Evolutionary conservation across 2,113 vertebrate genomes (phyloP).

Genomic region (Ictalurus furcatus): DNA sequence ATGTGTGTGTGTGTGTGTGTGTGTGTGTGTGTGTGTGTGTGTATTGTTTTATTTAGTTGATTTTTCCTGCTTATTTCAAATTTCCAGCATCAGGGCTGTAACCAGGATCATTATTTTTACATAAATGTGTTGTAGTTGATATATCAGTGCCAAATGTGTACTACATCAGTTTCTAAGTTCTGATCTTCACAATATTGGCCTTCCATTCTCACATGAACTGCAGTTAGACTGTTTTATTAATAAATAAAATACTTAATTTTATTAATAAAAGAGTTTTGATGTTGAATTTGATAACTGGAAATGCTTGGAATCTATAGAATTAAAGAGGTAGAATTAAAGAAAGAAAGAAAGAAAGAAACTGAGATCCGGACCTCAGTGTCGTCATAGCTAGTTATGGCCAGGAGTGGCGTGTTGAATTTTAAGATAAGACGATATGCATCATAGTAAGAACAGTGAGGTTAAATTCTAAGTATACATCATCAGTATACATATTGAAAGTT

Average conservation of each 20-base stretch:
- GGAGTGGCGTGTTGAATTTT: background rate
- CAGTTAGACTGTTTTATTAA: background rate
- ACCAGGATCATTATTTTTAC: background rate
- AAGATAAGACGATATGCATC: background rate
- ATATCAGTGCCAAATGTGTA: background rate
- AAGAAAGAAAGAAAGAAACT: background rate
- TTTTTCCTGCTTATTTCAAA: background rate
- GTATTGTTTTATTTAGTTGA: background rate
- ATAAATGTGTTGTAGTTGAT: background rate
- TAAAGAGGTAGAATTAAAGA: background rate
- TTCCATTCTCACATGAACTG: background rate
- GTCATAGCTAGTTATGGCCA: background rate
- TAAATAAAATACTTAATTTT: too few relatives aligned
- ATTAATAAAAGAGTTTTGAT: background rate
- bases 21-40: too few relatives aligned
- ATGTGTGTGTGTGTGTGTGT: too few relatives aligned
- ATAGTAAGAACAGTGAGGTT: background rate
- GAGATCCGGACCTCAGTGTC: background rate
- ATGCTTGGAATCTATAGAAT: background rate
- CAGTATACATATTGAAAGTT: background rate
- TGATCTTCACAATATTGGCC: background rate
- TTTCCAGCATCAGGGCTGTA: background rate
- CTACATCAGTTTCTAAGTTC: background rate
- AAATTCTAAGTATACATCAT: background rate
- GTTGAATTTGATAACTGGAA: background rate